These are phyloP conservation scores for Nymphicus hollandicus DNA, from an alignment of 2,113 vertebrate genomes.

Conservation along the genomic window DNA sequence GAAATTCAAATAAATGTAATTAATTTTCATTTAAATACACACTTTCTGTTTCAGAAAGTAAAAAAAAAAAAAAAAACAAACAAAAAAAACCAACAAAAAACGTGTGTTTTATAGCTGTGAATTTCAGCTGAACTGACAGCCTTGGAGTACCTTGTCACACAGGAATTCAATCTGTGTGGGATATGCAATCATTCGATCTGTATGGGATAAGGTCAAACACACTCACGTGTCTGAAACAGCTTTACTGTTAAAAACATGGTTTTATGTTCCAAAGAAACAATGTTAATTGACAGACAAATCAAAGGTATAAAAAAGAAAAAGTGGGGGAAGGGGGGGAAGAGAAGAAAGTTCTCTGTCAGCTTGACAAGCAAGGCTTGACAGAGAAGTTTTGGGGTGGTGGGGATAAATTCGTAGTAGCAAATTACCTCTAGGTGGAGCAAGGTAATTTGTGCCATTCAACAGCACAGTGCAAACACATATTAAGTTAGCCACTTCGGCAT, in stretches of 20 bases:
- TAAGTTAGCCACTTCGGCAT: neutral
- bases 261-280: neutral
- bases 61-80: neutral
- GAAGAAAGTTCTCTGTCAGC: neutral
- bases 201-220: neutral
- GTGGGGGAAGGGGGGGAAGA: accelerated
- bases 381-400: neutral
- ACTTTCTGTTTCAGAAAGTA: neutral
- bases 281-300: neutral
- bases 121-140: neutral
- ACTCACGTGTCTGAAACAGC: neutral
- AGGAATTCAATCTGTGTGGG: neutral
- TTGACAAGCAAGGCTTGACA: neutral
- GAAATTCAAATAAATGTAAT: neutral
- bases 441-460: neutral
- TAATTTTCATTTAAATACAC: neutral
- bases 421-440: neutral
- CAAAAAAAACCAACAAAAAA: neutral
- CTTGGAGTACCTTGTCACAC: neutral
- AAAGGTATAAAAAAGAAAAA: neutral
- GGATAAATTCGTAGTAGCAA: neutral
- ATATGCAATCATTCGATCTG: accelerated
- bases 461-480: neutral
- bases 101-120: neutral
- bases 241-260: neutral